Conservation (phyloP, 1,140 invertebrate genomes). For the Pseudomyrmex gracilis region DNA sequence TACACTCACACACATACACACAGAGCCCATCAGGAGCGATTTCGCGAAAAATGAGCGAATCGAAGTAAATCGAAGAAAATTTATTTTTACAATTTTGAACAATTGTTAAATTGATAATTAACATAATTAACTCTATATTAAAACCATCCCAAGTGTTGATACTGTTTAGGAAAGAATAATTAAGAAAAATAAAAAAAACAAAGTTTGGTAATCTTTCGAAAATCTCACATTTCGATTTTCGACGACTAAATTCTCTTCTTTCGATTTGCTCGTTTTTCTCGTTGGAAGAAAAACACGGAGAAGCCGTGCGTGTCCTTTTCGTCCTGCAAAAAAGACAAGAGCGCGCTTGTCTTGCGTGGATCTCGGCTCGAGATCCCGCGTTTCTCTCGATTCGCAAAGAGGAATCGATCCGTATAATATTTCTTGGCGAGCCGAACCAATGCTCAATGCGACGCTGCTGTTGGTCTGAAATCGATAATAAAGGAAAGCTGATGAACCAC, state of each 20-base stretch:
- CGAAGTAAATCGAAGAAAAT: not conserved
- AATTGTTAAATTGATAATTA: not conserved
- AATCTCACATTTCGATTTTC: not conserved
- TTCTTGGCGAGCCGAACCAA: conserved; percentile 74
- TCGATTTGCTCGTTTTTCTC: conserved; percentile 31
- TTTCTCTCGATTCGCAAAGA: conserved; percentile 47
- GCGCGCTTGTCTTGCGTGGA: not conserved
- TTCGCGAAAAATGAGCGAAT: conserved; percentile 13
- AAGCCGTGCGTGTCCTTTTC: not conserved
- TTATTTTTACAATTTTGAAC: not conserved
- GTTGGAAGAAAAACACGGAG: not conserved
- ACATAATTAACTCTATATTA: not conserved
- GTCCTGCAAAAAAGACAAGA: conserved; percentile 22
- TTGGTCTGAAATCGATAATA: conserved; percentile 75
- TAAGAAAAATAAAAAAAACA: not conserved
- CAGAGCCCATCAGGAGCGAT: not conserved
- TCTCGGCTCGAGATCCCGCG: conserved; percentile 38
- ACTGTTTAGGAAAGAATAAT: not conserved
- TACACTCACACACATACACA: conserved; percentile 10
- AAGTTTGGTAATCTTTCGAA: not conserved
- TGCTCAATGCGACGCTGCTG: conserved; percentile 74
- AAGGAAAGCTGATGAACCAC: conserved; percentile 67
- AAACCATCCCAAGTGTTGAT: too few relatives aligned
- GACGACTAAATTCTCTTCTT: conserved; percentile 1
- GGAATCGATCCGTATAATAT: conserved; percentile 63